Percentiles rank a stretch among this genome's conserved stretches.
Conservation (phyloP, 2,888 invertebrate species). For the Theretra japonica region DNA sequence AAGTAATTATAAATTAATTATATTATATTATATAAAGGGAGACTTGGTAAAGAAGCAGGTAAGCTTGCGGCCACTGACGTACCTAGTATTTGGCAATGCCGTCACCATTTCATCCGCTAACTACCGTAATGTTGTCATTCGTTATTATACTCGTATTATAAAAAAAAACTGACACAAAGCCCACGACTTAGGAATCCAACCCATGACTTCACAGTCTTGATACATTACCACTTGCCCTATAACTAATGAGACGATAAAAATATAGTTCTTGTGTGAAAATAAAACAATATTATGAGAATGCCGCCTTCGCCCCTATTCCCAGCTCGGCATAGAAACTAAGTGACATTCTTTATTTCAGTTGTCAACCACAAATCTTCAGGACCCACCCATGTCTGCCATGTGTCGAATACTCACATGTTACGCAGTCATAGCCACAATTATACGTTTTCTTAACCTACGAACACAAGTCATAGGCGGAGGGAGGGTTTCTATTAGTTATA, state of each 20-base stretch:
- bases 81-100: no score
- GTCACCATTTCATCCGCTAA: no score
- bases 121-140: no score
- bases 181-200: no score
- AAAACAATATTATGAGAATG: slow-evolving; percentile 27
- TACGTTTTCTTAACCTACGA: slow-evolving; percentile 38
- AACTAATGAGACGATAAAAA: neutral
- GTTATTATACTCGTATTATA: no score
- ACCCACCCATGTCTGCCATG: slow-evolving; percentile 77
- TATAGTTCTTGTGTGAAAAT: neutral
- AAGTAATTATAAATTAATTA: no score
- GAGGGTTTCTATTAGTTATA: neutral
- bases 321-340: slow-evolving; percentile 54
- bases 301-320: slow-evolving; percentile 42
- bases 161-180: no score
- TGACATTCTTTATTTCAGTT: slow-evolving; percentile 71
- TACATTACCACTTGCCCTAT: neutral
- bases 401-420: slow-evolving; percentile 75
- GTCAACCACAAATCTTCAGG: slow-evolving; percentile 81
- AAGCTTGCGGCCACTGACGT: no score
- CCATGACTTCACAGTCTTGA: no score
- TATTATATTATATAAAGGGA: no score
- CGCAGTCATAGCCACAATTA: slow-evolving; percentile 66
- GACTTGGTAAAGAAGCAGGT: no score
- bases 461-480: neutral